Evolutionary conservation across 2,888 invertebrate genomes (phyloP), one percentile per base, ranked within the genome.

Genomic region (Cheilosia impressa): DNA sequence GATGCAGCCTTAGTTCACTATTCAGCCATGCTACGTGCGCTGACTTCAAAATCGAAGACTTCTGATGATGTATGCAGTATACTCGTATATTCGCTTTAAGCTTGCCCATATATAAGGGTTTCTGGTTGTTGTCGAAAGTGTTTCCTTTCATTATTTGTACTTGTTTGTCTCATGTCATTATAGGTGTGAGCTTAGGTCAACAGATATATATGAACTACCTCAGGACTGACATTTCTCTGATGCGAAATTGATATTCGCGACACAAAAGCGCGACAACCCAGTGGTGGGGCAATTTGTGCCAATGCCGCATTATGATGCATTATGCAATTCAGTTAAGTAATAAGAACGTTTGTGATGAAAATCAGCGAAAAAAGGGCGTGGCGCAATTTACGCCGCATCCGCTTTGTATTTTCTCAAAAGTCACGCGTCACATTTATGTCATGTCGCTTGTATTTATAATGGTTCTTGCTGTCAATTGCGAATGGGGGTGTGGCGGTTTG

Each of bases 1-100:
- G 57, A 65, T 75, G 75, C 65, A 75, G 75, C 50, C 65, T 75
- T 75, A 58, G 65, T 75, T 75, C 75, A 38, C 75, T 63, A 75
- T 75, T 75, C 75, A 75, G 57, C 65, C 65, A 38, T 57, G 24
- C 27, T 66, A 76, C 75, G 75, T 76, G 75, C n/a, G 58, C n/a
- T 58, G 65, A 76, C 75, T 76, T 27, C 41, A 31, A 66, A 76
- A 50, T 57, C 15, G 17, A 19, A 52, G 58, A 76, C 50, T 57
- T 75, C 57, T 76, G 47, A 52, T 66, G 38, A 34, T 24, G 45
- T 45, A 17, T 5, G n/a, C 17, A 7, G 6, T 7, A 5, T 5
- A 27, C 17, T 6, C n/a, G n/a, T n/a, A 27, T 45, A 17, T 45
- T 45, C 6, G 45, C 17, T 45, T 45, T 13, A 4, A 38, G 38